These are phyloP conservation scores for Ephialtes manifestator DNA, from an alignment of 2,888 invertebrate genomes.

Conservation along the genomic window DNA sequence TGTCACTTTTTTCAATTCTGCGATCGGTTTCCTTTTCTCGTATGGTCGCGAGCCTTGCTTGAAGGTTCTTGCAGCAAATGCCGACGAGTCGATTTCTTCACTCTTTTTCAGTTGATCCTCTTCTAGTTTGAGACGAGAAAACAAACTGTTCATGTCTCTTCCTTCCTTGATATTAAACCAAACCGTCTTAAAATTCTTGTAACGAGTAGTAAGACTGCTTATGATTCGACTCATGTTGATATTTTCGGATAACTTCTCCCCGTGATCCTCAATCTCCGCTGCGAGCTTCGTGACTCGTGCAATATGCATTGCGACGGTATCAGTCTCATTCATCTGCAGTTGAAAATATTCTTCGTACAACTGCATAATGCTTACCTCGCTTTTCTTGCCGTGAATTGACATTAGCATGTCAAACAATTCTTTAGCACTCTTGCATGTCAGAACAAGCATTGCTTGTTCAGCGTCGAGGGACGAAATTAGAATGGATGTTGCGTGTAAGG, in stretches of 20 bases:
- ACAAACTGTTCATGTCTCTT: slow-evolving; percentile 49
- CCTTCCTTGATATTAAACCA: slow-evolving; percentile 62
- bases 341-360: slow-evolving; percentile 57
- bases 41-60: too few relatives aligned
- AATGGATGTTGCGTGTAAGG: slow-evolving; percentile 41
- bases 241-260: slow-evolving; percentile 57
- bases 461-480: slow-evolving; percentile 39
- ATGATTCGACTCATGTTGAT: slow-evolving; percentile 61
- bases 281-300: slow-evolving; percentile 46
- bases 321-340: slow-evolving; percentile 35
- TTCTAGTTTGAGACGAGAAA: slow-evolving; percentile 43
- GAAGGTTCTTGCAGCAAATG: neutral
- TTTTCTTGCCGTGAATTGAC: slow-evolving; percentile 48
- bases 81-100: slow-evolving; percentile 1
- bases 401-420: slow-evolving; percentile 39
- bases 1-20: neutral
- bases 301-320: slow-evolving; percentile 15
- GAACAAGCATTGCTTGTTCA: slow-evolving; percentile 47
- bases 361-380: slow-evolving; percentile 57
- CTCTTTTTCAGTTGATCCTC: slow-evolving; percentile 56
- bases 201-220: slow-evolving; percentile 51
- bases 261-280: slow-evolving; percentile 59
- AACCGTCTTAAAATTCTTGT: slow-evolving; percentile 61
- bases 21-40: neutral
- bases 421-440: slow-evolving; percentile 46